Base-by-base conservation (phyloP, 2,113 vertebrate genomes). In the Hippotragus niger region DNA sequence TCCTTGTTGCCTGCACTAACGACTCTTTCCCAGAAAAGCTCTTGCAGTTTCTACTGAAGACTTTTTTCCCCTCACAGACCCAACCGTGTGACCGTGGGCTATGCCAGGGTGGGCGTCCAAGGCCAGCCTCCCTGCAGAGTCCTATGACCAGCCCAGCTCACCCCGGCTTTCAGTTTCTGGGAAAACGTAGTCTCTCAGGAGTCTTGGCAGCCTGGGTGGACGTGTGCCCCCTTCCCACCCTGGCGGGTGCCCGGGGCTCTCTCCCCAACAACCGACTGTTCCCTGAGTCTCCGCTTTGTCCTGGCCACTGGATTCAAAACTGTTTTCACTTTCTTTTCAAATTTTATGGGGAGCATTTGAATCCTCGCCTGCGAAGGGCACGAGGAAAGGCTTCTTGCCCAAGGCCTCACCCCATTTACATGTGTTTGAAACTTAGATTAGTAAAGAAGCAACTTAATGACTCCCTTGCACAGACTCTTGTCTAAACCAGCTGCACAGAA, bases 261-360 rank as follows among this genome's bases (percentile, higher is more conserved):
- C 74, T 64, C 29, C 1, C 14, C 1, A 0, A 4, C 4, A 7
- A 10, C 60, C 21, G 2, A 5, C 2, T 9, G 11, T 45, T 31
- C 31, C 4, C 53, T 29, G 27, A 7, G 27, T 43, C 25, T 9
- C 40, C 9, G n/a, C 64, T 47, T n/a, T 33, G 12, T 5, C 2
- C 3, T 19, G 55, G 55, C 4, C 6, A 14, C 15, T 53, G 53
- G 27, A 60, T 87, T 21, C 17, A 25, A 55, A n/a, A 29, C 25
- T 33, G 3, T 23, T 27, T 17, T 25, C 6, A 33, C 16, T 25
- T 17, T 74, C 85, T 84, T 76, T 43, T 43, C 62, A n/a, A 5
- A 6, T 74, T 52, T 5, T 16, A n/a, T 36, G 31, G 40, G 12
- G 62, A 47, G 11, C 74, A 23, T 74, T 9, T 8, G 47, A 57